A percentile compares a stretch with the other conserved stretches of the same genome.
Conservation (phyloP, 2,888 invertebrate genomes). For the Buathra laborator region DNA sequence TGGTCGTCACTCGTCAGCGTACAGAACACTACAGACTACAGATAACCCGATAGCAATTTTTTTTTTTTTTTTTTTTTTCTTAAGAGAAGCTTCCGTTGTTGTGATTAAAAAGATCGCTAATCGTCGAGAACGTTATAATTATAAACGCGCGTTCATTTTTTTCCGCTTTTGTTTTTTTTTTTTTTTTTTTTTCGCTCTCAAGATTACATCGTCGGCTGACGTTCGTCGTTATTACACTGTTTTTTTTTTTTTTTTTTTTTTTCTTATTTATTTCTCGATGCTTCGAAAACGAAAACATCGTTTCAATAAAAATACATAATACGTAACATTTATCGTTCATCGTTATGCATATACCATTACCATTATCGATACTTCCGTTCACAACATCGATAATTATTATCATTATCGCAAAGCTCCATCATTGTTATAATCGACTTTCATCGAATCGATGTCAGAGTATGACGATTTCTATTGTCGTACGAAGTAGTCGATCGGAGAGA, state of each 20-base stretch:
- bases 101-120: slow-evolving; percentile 11
- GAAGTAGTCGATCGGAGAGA: neutral
- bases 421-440: neutral
- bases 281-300: slow-evolving; percentile 10
- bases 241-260: neutral
- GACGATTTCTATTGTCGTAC: neutral
- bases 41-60: slow-evolving; percentile 17
- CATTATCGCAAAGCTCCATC: neutral
- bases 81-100: neutral
- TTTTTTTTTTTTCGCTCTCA: neutral
- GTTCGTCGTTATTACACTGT: neutral
- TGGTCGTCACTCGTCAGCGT: slow-evolving; percentile 1
- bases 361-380: neutral
- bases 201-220: slow-evolving; percentile 1
- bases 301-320: slow-evolving; percentile 3
- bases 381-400: neutral
- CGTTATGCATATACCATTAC: neutral
- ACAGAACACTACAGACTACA: neutral
- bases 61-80: neutral
- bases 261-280: neutral
- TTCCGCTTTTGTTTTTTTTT: neutral
- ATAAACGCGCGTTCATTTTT: neutral
- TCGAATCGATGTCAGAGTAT: neutral
- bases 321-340: neutral
- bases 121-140: neutral